Conservation (phyloP, 2,113 vertebrate genomes). For the zebrafish (Danio rerio) region GRCz12tu NC_133190.1:47156501-47157000, state of each 20-base stretch:
- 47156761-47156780: neutral
- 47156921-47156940: too few species aligned
- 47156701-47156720: neutral
- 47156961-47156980: too few species aligned
- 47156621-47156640: neutral
- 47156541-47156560: neutral
- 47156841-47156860: too few species aligned
- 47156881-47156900: too few species aligned
- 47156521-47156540: constrained; percentile 32
- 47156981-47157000: too few species aligned
- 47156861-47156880: too few species aligned
- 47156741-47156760: neutral
- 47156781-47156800: too few species aligned
- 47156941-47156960: too few species aligned
- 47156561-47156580: constrained; percentile 8
- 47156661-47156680: neutral
- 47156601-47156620: neutral
- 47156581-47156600: neutral
- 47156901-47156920: too few species aligned
- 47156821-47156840: too few species aligned
- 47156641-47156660: neutral
- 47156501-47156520: constrained; percentile 48
- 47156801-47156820: too few species aligned
- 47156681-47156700: neutral
- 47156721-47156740: neutral